Conservation (phyloP, 2,113 vertebrate species). For the Saguinus imperator region DNA sequence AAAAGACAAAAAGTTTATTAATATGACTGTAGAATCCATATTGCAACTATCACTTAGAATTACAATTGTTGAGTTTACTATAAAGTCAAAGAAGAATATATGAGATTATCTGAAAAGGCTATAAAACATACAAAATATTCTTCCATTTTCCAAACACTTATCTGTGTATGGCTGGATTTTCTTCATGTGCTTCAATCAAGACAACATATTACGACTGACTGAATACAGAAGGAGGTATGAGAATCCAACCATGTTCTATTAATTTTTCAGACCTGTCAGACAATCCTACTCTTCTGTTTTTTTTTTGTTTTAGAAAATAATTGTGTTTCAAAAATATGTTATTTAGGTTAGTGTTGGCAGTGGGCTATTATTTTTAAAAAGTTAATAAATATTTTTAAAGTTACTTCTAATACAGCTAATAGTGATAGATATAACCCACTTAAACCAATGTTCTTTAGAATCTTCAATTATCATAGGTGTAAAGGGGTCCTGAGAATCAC, state of each 20-base stretch:
- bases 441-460: background rate
- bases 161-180: background rate
- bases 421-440: background rate
- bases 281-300: background rate
- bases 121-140: background rate
- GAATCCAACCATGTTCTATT: background rate
- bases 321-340: background rate
- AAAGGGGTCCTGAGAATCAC: background rate
- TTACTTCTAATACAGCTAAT: background rate
- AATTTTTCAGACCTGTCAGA: background rate
- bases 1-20: background rate
- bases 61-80: background rate
- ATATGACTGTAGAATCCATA: background rate
- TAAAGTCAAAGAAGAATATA: background rate
- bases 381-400: background rate
- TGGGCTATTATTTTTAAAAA: background rate
- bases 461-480: background rate
- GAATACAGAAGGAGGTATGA: background rate
- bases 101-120: background rate
- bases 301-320: conserved; percentile 22
- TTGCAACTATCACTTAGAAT: background rate
- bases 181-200: background rate
- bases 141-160: background rate
- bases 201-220: background rate
- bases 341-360: background rate